Conservation (phyloP, 2,113 vertebrate species). For the Malaclemys terrapin region DNA sequence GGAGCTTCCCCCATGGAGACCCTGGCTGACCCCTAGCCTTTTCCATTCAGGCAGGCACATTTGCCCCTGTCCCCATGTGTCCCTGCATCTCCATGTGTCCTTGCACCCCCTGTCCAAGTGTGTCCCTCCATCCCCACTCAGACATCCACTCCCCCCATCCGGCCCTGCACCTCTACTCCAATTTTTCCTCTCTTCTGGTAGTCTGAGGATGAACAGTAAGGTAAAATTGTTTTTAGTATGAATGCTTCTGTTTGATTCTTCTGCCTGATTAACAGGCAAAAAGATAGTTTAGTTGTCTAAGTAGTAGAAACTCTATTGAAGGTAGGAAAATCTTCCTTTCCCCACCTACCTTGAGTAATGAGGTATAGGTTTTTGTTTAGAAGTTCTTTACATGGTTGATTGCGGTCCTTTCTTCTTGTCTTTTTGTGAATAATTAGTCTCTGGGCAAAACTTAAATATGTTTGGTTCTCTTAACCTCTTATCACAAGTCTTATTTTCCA, state of each 20-base stretch:
- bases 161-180: background rate
- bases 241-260: background rate
- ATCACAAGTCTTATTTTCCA: background rate
- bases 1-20: too few species aligned
- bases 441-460: background rate
- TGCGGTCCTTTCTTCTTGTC: background rate
- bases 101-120: too few species aligned
- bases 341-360: background rate
- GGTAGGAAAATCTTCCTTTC: background rate
- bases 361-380: rapidly evolving
- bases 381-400: background rate
- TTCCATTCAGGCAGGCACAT: too few species aligned
- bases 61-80: too few species aligned
- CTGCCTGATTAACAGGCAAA: background rate
- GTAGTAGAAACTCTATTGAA: background rate
- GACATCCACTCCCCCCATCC: too few species aligned
- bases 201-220: background rate
- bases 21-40: too few species aligned
- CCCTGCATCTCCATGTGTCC: too few species aligned
- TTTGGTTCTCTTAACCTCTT: background rate
- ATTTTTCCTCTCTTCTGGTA: background rate
- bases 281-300: background rate
- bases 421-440: background rate
- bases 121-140: too few species aligned
- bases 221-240: background rate